Conservation (phyloP, 2,888 invertebrate genomes). For the Ormyrus thymus region DNA sequence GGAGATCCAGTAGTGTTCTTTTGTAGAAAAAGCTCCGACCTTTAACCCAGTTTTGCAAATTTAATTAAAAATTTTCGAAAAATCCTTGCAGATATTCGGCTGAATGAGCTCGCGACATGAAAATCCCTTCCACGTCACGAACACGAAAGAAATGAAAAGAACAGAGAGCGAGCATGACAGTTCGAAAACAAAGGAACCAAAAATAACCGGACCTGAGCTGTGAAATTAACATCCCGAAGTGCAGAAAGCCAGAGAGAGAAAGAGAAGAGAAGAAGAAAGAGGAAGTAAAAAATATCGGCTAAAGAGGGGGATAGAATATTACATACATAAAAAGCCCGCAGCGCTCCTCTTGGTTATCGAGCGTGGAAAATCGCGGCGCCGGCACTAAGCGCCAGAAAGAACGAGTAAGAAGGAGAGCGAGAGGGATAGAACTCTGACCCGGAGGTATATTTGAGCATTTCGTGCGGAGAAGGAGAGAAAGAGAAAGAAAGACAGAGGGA, state of each 20-base stretch:
- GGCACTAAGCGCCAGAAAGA: slow-evolving; percentile 58
- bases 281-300: neutral
- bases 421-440: slow-evolving; percentile 4
- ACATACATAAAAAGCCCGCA: slow-evolving; percentile 47
- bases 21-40: too few relatives aligned
- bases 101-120: neutral
- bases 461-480: neutral
- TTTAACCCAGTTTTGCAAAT: neutral
- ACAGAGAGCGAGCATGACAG: slow-evolving; percentile 19
- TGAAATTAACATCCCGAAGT: slow-evolving; percentile 40
- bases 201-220: slow-evolving; percentile 39
- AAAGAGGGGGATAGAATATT: slow-evolving; percentile 34
- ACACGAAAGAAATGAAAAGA: neutral
- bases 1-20: too few relatives aligned
- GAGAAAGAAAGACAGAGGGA: slow-evolving; percentile 22
- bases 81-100: neutral
- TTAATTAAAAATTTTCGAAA: slow-evolving; percentile 23
- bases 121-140: slow-evolving; percentile 11
- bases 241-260: slow-evolving; percentile 17
- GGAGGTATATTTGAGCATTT: slow-evolving; percentile 7
- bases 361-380: slow-evolving; percentile 69
- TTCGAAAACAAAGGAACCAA: slow-evolving; percentile 39
- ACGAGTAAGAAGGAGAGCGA: neutral
- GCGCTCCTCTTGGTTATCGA: slow-evolving; percentile 57
- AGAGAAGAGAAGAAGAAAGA: slow-evolving; percentile 1